A percentile compares a stretch with the other conserved stretches of the same genome.
Evolutionary conservation across 2,888 invertebrate genomes (phyloP).

Genomic region (Didymodactylos carnosus): DNA sequence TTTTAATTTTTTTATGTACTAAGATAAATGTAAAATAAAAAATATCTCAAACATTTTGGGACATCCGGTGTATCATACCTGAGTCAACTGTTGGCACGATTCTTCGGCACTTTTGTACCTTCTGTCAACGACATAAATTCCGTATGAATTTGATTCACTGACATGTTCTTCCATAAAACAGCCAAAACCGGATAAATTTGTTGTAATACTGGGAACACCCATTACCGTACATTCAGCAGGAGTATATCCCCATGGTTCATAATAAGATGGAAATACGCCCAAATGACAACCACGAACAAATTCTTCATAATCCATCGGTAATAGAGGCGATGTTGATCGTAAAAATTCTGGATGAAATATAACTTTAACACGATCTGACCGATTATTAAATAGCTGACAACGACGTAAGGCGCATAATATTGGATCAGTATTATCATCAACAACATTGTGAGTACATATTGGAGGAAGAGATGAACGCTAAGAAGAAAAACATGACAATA

Average conservation of each 20-base stretch:
- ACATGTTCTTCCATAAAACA: constrained; percentile 97
- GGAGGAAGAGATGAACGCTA: constrained; percentile 59
- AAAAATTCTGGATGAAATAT: constrained; percentile 98
- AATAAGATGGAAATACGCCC: constrained; percentile 96
- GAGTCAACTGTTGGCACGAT: constrained; percentile 67
- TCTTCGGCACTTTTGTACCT: constrained; percentile 69
- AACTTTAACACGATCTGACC: constrained; percentile 81
- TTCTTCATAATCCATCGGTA: constrained; percentile 93
- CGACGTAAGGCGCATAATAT: constrained; percentile 65
- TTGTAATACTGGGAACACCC: constrained; percentile 95
- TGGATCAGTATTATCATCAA: constrained; percentile 67
- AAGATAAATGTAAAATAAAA: too few relatives aligned
- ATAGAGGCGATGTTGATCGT: constrained; percentile 83
- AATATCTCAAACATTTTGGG: too few relatives aligned
- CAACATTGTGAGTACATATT: constrained; percentile 89
- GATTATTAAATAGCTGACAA: constrained; percentile 77
- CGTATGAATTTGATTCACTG: constrained; percentile 88
- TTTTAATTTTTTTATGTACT: too few relatives aligned
- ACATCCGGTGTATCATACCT: too few relatives aligned
- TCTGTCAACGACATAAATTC: constrained; percentile 90
- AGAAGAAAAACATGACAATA: too few relatives aligned
- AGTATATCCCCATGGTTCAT: constrained; percentile 99
- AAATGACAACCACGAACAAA: constrained; percentile 95
- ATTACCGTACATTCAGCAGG: constrained; percentile 98
- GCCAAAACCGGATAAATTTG: constrained; percentile 88